A percentile compares a stretch with the other conserved stretches of the same genome.
phyloP scores from a whole-genome alignment of 2,888 invertebrate species.

The Eupithecia centaureata region DNA sequence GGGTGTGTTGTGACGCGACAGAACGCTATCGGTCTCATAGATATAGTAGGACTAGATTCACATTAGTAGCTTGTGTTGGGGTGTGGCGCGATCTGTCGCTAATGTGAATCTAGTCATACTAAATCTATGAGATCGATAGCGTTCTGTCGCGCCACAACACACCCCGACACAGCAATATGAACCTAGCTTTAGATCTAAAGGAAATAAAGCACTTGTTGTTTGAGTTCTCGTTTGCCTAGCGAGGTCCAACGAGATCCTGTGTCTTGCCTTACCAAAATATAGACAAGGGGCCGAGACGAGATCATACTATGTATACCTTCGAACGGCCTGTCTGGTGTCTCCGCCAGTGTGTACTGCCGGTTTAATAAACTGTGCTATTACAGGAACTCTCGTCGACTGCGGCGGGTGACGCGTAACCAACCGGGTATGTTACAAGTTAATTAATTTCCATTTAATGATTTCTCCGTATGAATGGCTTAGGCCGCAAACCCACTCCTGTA shows the following conservation, averaged over 20 bases:
- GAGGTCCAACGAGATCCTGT: background rate
- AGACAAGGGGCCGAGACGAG: background rate
- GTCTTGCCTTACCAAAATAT: background rate
- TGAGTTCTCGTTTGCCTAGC: background rate
- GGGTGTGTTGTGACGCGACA: no score
- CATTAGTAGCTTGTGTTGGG: no score
- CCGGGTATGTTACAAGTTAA: conserved; percentile 48
- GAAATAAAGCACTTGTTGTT: no score
- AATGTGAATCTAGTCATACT: no score
- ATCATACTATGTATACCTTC: background rate
- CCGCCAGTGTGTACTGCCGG: background rate
- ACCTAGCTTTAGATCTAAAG: no score
- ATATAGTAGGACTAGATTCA: no score
- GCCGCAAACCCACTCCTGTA: background rate
- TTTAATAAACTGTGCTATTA: conserved; percentile 39
- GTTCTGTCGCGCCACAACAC: no score
- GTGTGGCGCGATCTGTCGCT: no score
- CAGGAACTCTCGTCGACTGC: conserved; percentile 57
- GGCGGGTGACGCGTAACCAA: conserved; percentile 46
- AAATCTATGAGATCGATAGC: no score
- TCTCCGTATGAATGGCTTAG: background rate
- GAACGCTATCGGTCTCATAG: no score
- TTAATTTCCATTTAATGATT: conserved; percentile 21
- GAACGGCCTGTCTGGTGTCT: background rate
- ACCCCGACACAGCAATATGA: no score